Evolutionary conservation across 2,888 invertebrate species (phyloP), one percentile per base, ranked within the genome.

Genomic region (Amphimallon solstitiale): DNA sequence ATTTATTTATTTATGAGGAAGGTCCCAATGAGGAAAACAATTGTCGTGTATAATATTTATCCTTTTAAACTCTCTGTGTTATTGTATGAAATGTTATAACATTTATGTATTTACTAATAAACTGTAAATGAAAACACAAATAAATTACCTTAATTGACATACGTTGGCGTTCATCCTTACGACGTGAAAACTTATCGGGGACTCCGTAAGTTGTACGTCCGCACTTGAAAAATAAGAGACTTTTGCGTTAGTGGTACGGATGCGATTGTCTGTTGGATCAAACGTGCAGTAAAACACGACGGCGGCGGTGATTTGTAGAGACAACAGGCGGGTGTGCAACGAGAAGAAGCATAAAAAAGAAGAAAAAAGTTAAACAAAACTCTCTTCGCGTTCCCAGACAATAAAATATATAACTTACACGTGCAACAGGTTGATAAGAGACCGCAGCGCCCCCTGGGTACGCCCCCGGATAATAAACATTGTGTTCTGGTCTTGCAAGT

Each of bases 81-180:
- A n/a, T n/a, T n/a, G n/a, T n/a, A n/a, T n/a, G n/a, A n/a, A n/a
- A n/a, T n/a, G n/a, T n/a, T n/a, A n/a, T n/a, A n/a, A n/a, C n/a
- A n/a, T n/a, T n/a, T n/a, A n/a, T n/a, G n/a, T n/a, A n/a, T n/a
- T n/a, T n/a, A n/a, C n/a, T n/a, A n/a, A n/a, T n/a, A n/a, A n/a
- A n/a, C n/a, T n/a, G n/a, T n/a, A n/a, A n/a, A n/a, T n/a, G n/a
- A n/a, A n/a, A n/a, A n/a, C n/a, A 21, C 43, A 5, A 35, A 62
- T 14, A 9, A 64, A 72, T 72, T 73, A 80, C 81, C 87, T 83
- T 79, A 88, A 81, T 74, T 88, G 88, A 70, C 88, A 88, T 4
- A 88, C 85, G 48, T 87, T 86, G 71, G 85, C 84, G 73, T 86
- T 88, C 69, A 85, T 84, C n/a, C 86, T 82, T 69, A 86, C 85